Evolutionary conservation across 1,140 invertebrate genomes (phyloP).

Genomic region (Agraylea sexmaculata): DNA sequence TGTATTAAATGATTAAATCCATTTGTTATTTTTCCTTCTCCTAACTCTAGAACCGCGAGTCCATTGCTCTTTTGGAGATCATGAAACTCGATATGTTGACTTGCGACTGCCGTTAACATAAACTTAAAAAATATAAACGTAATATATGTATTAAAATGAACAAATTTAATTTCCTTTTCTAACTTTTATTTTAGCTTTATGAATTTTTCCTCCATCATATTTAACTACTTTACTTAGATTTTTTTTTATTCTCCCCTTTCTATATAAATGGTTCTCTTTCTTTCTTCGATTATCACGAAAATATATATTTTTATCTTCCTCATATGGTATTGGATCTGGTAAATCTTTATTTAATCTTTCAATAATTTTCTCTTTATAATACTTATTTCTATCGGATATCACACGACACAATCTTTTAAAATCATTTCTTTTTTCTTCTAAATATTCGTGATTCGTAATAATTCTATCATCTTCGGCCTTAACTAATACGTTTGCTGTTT

Average conservation of each 20-base stretch:
- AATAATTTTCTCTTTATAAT: slow-evolving; percentile 3
- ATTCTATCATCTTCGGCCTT: not conserved
- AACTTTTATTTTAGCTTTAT: slow-evolving; percentile 5
- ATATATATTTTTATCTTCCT: slow-evolving; percentile 3
- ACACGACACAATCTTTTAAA: not conserved
- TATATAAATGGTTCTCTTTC: slow-evolving; percentile 1
- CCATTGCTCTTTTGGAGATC: slow-evolving; percentile 6
- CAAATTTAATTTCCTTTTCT: not conserved
- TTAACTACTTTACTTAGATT: slow-evolving; percentile 1
- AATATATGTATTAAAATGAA: too few relatives aligned
- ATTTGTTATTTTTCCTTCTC: not conserved
- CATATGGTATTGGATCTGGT: slow-evolving; percentile 3
- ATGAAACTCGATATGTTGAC: slow-evolving; percentile 3
- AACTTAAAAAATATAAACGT: too few relatives aligned
- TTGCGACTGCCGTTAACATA: too few relatives aligned
- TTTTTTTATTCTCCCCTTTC: slow-evolving; percentile 1
- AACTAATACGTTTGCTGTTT: not conserved
- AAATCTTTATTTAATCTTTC: not conserved
- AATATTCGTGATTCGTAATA: not conserved
- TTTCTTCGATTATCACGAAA: slow-evolving; percentile 2
- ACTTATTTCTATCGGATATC: not conserved
- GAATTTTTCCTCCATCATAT: not conserved
- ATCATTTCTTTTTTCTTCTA: not conserved
- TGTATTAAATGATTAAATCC: slow-evolving; percentile 5
- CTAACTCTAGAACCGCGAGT: not conserved